These are phyloP conservation scores for Callospermophilus lateralis DNA, from an alignment of 2,113 vertebrate genomes.

Conservation along the genomic window DNA sequence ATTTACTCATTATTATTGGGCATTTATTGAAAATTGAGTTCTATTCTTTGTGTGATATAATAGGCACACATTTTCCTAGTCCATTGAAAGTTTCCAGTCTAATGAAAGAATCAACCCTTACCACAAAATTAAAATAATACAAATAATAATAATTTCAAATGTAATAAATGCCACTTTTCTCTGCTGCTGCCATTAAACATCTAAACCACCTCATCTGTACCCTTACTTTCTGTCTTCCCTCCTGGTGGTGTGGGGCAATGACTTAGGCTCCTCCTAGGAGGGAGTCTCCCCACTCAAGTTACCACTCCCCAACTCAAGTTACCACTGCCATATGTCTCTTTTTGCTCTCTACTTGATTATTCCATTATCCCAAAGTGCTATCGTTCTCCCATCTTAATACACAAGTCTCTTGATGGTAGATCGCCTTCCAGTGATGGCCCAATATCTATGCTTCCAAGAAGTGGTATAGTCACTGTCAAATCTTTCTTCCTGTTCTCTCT, in stretches of 20 bases:
- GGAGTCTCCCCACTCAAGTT: background rate
- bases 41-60: background rate
- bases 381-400: background rate
- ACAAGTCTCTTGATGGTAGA: background rate
- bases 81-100: background rate
- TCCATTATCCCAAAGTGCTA: background rate
- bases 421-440: background rate
- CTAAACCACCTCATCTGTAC: background rate
- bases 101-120: background rate
- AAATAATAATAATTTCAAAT: background rate
- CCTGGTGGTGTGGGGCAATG: background rate
- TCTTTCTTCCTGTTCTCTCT: background rate
- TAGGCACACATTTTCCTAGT: background rate
- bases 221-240: too few relatives aligned
- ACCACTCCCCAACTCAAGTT: background rate
- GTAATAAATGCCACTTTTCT: background rate
- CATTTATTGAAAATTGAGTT: background rate
- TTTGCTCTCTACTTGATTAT: background rate
- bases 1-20: background rate
- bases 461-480: background rate
- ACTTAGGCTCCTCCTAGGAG: background rate
- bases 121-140: background rate
- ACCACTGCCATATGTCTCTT: background rate
- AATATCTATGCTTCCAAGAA: background rate
- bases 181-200: background rate